Percentiles rank a stretch among this genome's conserved stretches.
phyloP scores from a whole-genome alignment of 92 coral and sea anemone genomes.

The Nematostella vectensis region DNA sequence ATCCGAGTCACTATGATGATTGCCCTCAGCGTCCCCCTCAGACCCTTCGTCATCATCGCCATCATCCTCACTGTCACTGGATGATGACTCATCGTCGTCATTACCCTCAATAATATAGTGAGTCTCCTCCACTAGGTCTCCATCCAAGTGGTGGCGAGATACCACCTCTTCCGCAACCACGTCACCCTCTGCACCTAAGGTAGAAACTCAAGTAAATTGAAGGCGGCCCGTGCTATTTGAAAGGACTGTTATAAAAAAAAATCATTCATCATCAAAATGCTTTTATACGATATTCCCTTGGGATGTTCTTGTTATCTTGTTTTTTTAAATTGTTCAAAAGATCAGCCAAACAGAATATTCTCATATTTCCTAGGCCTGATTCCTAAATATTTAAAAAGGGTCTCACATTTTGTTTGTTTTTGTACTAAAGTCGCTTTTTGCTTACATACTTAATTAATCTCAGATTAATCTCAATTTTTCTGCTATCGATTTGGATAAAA shows the following conservation, averaged over 20 bases:
- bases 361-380: too few species aligned
- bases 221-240: not conserved
- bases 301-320: too few species aligned
- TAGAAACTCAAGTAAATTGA: not conserved
- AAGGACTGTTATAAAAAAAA: too few species aligned
- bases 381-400: too few species aligned
- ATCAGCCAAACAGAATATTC: too few species aligned
- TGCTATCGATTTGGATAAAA: too few species aligned
- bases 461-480: too few species aligned
- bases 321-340: too few species aligned
- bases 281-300: not conserved
- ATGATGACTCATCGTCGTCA: slow-evolving; percentile 37
- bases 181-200: slow-evolving; percentile 48
- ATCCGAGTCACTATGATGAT: slow-evolving; percentile 41
- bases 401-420: too few species aligned
- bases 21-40: slow-evolving; percentile 41
- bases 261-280: too few species aligned
- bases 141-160: slow-evolving; percentile 42
- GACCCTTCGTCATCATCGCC: slow-evolving; percentile 60
- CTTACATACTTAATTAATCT: too few species aligned
- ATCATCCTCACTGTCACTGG: slow-evolving; percentile 52
- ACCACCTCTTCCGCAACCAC: slow-evolving; percentile 56
- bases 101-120: slow-evolving; percentile 43
- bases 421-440: too few species aligned
- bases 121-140: slow-evolving; percentile 40